Evolutionary conservation across 2,797 vertebrate genomes (phyloP), one percentile per base, ranked within the genome.

Genomic region (Sebastes diaconus): DNA sequence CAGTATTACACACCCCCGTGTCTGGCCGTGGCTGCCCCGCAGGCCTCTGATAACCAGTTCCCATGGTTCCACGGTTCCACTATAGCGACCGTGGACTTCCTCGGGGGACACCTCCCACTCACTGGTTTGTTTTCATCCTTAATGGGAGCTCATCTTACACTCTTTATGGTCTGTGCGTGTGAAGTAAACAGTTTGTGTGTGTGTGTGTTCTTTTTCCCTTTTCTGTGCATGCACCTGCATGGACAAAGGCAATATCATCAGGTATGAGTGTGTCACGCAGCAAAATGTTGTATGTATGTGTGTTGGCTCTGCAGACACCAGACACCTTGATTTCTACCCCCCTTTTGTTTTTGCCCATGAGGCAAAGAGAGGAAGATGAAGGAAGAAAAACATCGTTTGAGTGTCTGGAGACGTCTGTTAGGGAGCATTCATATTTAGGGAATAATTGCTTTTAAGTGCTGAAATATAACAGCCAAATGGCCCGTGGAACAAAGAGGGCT

Each of bases 41-140:
- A 86, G 91, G 89, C 83, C 88, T 86, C 84, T 75, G 52, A 73
- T 83, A 82, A 89, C 77, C 87, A 79, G 94, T 95, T 95, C 95
- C 92, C 95, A 95, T 93, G 92, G 88, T 92, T 91, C 92, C 88
- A 92, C 90, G 92, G 88, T 92, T 91, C 92, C 88, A 92, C 92
- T 91, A 81, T 72, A 92, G 89, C 20, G 34, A 86, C 88, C 54
- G 75, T 79, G 74, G 80, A 88, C 68, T 61, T 93, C 93, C 93
- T 92, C 89, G 1, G 91, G 93, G 94, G 91, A 89, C 84, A 90
- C 90, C 93, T 88, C 93, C 93, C 90, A 90, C 94, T 91, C 88
- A 83, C 88, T 94, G 91, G 91, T 92, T 93, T 93, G 93, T 95
- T 93, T 95, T 94, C 93, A 90, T 92, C 90, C 89, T 94, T 94